Conservation (phyloP, 2,113 vertebrate species). For the Hyla sarda region DNA sequence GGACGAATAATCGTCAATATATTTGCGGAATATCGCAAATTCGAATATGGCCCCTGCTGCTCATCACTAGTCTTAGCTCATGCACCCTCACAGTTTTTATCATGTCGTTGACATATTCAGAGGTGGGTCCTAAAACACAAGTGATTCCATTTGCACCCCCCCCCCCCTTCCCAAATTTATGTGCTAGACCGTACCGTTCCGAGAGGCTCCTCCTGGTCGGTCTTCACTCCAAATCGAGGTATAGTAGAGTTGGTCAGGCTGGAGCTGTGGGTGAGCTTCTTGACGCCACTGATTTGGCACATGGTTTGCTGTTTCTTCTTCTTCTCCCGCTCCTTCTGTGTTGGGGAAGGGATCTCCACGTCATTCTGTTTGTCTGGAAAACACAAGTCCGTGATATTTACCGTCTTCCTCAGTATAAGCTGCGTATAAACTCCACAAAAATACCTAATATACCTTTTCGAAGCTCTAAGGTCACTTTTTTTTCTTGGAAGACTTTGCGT, state of each 20-base stretch:
- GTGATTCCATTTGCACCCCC: too few species aligned
- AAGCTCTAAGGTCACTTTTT: neutral
- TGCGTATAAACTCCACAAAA: neutral
- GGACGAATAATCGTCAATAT: too few species aligned
- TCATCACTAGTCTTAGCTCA: too few species aligned
- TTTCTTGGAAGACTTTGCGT: neutral
- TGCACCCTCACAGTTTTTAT: too few species aligned
- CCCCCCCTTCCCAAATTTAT: too few species aligned
- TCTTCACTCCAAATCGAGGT: conserved; percentile 88
- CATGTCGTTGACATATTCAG: too few species aligned
- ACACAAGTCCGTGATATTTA: neutral
- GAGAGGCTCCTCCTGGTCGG: conserved; percentile 85
- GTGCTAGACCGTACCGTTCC: conserved; percentile 72
- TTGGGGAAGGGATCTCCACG: conserved; percentile 88
- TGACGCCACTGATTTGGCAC: conserved; percentile 91
- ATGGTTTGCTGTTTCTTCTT: conserved; percentile 73
- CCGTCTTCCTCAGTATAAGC: neutral
- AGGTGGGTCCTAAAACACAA: neutral
- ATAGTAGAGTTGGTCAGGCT: conserved; percentile 79
- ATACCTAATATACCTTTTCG: neutral
- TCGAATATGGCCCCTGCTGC: too few species aligned
- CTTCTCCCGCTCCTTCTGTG: conserved; percentile 82
- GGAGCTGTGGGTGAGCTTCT: conserved; percentile 83
- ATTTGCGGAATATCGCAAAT: too few species aligned
- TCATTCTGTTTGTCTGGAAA: conserved; percentile 90